phyloP scores from a whole-genome alignment of 2,888 invertebrate species.

The Yponomeuta plumbellus region DNA sequence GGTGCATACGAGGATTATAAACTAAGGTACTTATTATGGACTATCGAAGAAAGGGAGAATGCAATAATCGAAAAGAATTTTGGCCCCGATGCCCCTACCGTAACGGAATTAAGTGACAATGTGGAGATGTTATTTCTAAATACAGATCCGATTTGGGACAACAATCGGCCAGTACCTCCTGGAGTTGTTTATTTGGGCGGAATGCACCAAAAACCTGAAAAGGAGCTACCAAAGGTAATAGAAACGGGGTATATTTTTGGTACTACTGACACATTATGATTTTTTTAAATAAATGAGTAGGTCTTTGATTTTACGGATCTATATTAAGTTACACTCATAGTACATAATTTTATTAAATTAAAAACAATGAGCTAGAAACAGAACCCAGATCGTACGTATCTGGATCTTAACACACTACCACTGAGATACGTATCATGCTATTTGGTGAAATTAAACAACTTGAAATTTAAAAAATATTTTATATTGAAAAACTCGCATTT shows the following conservation, averaged over 20 bases:
- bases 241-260: no score
- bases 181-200: slow-evolving; percentile 8
- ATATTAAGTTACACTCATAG: no score
- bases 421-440: neutral
- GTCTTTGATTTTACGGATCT: no score
- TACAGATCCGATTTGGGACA: neutral
- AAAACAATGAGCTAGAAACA: no score
- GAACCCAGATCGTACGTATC: no score
- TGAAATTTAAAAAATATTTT: no score
- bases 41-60: neutral
- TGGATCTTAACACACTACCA: no score
- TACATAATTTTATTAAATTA: no score
- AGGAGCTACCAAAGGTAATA: slow-evolving; percentile 9
- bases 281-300: no score
- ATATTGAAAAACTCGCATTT: no score
- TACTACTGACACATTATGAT: no score
- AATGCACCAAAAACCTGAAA: slow-evolving; percentile 1
- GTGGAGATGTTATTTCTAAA: slow-evolving; percentile 11
- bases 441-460: no score
- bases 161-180: slow-evolving; percentile 10
- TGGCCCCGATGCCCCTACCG: neutral
- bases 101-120: neutral
- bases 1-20: neutral
- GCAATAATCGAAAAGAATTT: neutral
- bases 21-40: neutral